These are phyloP conservation scores for Meiosimyza platycephala DNA, from an alignment of 2,888 invertebrate genomes.

Conservation along the genomic window DNA sequence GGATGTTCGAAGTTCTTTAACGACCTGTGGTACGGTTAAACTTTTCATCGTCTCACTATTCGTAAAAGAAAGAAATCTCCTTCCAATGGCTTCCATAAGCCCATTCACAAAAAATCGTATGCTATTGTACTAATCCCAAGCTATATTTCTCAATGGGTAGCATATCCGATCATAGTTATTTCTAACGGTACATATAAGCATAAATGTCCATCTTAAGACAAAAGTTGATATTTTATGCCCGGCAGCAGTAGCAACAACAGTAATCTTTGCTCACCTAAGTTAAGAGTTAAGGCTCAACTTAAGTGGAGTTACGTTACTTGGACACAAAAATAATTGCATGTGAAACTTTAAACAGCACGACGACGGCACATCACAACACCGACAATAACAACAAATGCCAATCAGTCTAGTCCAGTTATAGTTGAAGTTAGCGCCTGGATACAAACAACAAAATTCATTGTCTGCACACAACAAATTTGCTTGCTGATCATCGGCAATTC, in stretches of 20 bases:
- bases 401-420: slow-evolving; percentile 33
- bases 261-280: no score
- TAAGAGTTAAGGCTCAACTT: background rate
- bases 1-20: no score
- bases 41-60: no score
- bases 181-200: slow-evolving; percentile 22
- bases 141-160: no score
- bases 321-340: slow-evolving; percentile 26
- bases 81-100: no score
- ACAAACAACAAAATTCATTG: background rate
- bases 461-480: background rate
- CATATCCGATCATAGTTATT: background rate
- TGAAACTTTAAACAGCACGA: slow-evolving; percentile 5
- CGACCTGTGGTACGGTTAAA: no score
- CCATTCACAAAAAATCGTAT: no score
- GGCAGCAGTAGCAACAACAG: slow-evolving; percentile 24
- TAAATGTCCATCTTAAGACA: slow-evolving; percentile 42
- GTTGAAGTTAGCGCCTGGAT: background rate
- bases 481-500: background rate
- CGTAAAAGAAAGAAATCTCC: no score
- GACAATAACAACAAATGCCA: slow-evolving; percentile 28
- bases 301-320: slow-evolving; percentile 6
- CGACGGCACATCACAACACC: slow-evolving; percentile 24
- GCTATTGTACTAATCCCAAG: no score
- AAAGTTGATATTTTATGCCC: slow-evolving; percentile 47